Base-by-base conservation (phyloP, 2,888 invertebrate species). In the Trichopria drosophilae region DNA sequence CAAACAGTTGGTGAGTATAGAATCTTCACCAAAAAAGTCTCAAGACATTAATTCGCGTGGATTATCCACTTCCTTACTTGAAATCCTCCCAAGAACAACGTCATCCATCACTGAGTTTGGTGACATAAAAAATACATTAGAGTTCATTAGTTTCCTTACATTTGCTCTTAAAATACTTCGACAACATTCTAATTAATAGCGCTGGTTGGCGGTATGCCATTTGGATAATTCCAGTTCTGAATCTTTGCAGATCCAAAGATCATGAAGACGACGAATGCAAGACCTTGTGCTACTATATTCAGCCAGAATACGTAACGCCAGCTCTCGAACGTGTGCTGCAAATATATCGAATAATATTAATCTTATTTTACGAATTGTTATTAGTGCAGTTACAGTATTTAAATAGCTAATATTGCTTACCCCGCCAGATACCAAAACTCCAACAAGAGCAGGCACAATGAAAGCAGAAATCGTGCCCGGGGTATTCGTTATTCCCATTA, bases 401-500 rank as follows among this genome's bases (percentile, higher is more conserved):
- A 20, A 24, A 35, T n/a, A 4, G 18, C 3, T n/a, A 13, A 18
- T 12, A 35, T 7, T 19, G 54, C 68, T 71, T 48, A 73, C 73
- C 47, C 71, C 73, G 6, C 35, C 18, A 31, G 66, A 60, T 12
- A 60, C 68, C 23, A 74, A 55, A 15, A 55, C 57, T 1, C 74
- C 74, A 3, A 73, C 68, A 39, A 74, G 42, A 3, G 64, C 65
- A 3, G 75, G 74, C 20, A 73, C 50, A 35, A 74, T 6, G 44
- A 73, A 72, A 3, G 74, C 74, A 1, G 73, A 68, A 42, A 75
- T 63, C 1, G 74, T 72, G 24, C 74, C 74, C 0, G 73, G 74
- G 0, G 72, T 71, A 51, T 75, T 75, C 9, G 74, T 73, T n/a
- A 75, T 70, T 1, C 74, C 74, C 73, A 74, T 73, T 23, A 75